Percentiles rank a stretch among this genome's conserved stretches.
These are phyloP conservation scores for Ophion slaviceki DNA, from an alignment of 2,888 invertebrate species.

Conservation along the genomic window DNA sequence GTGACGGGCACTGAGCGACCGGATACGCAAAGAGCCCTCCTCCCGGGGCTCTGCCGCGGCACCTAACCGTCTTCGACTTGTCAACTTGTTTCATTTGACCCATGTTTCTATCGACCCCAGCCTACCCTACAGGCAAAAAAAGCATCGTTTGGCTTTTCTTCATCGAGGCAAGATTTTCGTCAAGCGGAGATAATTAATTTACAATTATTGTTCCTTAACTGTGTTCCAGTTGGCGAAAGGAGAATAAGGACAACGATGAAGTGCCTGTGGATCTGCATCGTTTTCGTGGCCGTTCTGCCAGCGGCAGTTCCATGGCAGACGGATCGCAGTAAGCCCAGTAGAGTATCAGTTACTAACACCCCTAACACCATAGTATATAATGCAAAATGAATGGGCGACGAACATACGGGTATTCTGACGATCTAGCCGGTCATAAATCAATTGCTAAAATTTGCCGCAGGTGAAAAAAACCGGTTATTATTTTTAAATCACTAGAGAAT, in stretches of 20 bases:
- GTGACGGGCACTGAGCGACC: too few relatives aligned
- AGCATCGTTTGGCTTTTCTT: neutral
- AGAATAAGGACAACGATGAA: slow-evolving; percentile 74
- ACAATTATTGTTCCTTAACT: neutral
- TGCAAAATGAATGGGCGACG: neutral
- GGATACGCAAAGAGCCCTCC: too few relatives aligned
- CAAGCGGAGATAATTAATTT: neutral
- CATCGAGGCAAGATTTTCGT: neutral
- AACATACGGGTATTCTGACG: too few relatives aligned
- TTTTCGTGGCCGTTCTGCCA: slow-evolving; percentile 76
- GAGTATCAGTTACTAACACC: slow-evolving; percentile 69
- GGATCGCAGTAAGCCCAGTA: slow-evolving; percentile 78
- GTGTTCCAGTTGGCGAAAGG: slow-evolving; percentile 58
- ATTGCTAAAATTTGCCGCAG: too few relatives aligned
- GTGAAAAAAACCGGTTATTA: too few relatives aligned
- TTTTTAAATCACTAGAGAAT: too few relatives aligned
- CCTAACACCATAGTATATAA: slow-evolving; percentile 45
- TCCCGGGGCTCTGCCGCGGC: too few relatives aligned
- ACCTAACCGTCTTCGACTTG: too few relatives aligned
- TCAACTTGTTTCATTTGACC: too few relatives aligned
- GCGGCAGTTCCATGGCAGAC: slow-evolving; percentile 76
- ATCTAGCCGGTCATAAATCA: too few relatives aligned
- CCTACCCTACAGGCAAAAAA: too few relatives aligned
- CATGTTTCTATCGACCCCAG: too few relatives aligned
- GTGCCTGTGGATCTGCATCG: slow-evolving; percentile 76